Percentiles rank a stretch among this genome's conserved stretches.
Conservation (phyloP, 2,888 invertebrate species). For the Nysson spinosus region DNA sequence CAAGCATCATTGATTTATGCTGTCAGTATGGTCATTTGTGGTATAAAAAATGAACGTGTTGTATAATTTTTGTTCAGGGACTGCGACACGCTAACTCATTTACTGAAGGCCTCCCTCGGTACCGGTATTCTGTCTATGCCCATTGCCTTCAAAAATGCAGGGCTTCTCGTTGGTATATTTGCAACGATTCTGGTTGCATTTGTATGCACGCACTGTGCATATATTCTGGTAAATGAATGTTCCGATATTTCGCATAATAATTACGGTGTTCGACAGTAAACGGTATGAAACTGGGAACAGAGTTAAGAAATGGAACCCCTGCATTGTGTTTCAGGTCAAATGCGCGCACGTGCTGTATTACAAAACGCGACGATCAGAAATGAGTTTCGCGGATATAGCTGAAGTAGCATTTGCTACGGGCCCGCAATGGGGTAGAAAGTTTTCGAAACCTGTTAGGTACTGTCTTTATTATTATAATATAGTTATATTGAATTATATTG, state of each 20-base stretch:
- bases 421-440: conserved; percentile 83
- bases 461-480: no score
- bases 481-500: background rate
- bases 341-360: conserved; percentile 89
- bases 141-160: conserved; percentile 91
- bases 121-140: conserved; percentile 98
- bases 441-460: conserved; percentile 83
- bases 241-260: background rate
- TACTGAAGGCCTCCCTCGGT: conserved; percentile 96
- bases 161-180: conserved; percentile 89
- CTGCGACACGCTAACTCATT: conserved; percentile 93
- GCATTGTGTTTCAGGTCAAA: conserved; percentile 82
- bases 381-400: conserved; percentile 93
- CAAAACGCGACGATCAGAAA: conserved; percentile 83
- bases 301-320: background rate
- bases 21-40: no score
- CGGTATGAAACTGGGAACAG: no score
- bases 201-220: conserved; percentile 96
- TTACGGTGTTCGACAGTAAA: no score
- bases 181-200: conserved; percentile 91
- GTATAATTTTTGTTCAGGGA: conserved; percentile 81
- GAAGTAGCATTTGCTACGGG: conserved; percentile 89
- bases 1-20: no score
- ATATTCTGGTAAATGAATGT: conserved; percentile 85
- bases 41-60: background rate